Evolutionary conservation across 23 tunicate genomes (phyloP), one percentile per base, ranked within the genome.

Genomic region (Halocynthia roretzi): DNA sequence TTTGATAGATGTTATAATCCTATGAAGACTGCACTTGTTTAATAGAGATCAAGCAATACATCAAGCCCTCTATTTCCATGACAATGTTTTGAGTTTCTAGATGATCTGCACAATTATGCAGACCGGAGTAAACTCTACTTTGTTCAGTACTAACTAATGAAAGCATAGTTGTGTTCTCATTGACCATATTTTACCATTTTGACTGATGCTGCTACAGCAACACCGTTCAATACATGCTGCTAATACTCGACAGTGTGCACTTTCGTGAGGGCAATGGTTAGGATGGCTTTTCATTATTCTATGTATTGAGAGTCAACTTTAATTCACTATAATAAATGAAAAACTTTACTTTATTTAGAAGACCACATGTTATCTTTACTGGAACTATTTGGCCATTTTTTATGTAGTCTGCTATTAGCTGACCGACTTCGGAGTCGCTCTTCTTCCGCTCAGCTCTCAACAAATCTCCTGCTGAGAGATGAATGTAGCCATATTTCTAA

Each of bases 401-500:
- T 62, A 93, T 93, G 82, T 80, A 93, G 20, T 75, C 72, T 20
- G 76, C 78, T 53, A 93, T 93, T 60, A 93, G 60, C 56, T 87
- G 85, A 68, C 98, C 98, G 53, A 72, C 84, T 40, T 80, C 44
- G 7, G 98, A 93, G 21, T 68, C 83, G 14, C 82, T 85, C 2
- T 77, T 80, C 58, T 80, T 87, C 67, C 85, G 83, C 62, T 93
- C 98, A 9, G 54, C 62, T 53, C 98, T 65, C 6, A 93, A 75
- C 51, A 93, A 78, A 48, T 93, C 98, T 7, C 98, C 98, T 68
- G 98, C 98, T 14, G 98, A 93, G n/a, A 93, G 76, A 68, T 93
- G 98, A 55, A 81, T 64, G 53, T 76, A 83, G 6, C 93, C 93
- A 83, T 71, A 87, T 17, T 83, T 79, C 83, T 84, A 17, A 48